These are phyloP conservation scores for Sarcophaga carnaria DNA, from an alignment of 2,888 invertebrate species.

Conservation along the genomic window DNA sequence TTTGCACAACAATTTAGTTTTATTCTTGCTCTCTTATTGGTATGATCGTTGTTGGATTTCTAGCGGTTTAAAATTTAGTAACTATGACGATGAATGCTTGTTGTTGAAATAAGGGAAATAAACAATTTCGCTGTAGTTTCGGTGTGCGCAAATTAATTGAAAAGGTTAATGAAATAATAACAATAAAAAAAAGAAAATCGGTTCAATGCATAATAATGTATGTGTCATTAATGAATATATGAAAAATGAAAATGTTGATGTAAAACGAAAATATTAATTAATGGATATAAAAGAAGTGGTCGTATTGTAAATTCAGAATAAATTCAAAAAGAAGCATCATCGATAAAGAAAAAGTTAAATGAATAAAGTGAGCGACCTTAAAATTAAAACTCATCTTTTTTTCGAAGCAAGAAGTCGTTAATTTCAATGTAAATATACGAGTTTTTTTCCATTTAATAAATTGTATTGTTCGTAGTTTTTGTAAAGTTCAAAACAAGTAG, in stretches of 20 bases:
- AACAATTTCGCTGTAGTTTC: slow-evolving; percentile 29
- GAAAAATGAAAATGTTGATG: slow-evolving; percentile 1
- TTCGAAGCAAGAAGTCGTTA: slow-evolving; percentile 43
- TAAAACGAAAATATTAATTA: slow-evolving; percentile 13
- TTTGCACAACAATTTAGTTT: slow-evolving; percentile 53
- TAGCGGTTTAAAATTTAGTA: slow-evolving; percentile 25
- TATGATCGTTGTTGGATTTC: slow-evolving; percentile 26
- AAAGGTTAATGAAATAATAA: slow-evolving; percentile 61
- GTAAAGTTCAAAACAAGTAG: slow-evolving; percentile 23
- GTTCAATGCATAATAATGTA: slow-evolving; percentile 17
- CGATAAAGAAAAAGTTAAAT: slow-evolving; percentile 18
- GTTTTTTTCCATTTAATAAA: background rate
- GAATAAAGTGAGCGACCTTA: slow-evolving; percentile 33
- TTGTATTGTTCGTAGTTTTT: slow-evolving; percentile 10
- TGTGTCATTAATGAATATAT: slow-evolving; percentile 13
- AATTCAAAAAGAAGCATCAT: slow-evolving; percentile 6
- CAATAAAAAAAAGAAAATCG: slow-evolving; percentile 45
- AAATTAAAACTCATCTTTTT: slow-evolving; percentile 13
- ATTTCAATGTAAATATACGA: slow-evolving; percentile 35
- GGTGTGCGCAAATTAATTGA: slow-evolving; percentile 48
- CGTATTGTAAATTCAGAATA: slow-evolving; percentile 29
- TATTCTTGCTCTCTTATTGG: slow-evolving; percentile 58
- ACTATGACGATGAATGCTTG: slow-evolving; percentile 22
- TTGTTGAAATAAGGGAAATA: slow-evolving; percentile 44
- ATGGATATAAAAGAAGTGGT: slow-evolving; percentile 30